phyloP scores from a whole-genome alignment of 2,797 vertebrate genomes.

The Rhinichthys osculus region DNA sequence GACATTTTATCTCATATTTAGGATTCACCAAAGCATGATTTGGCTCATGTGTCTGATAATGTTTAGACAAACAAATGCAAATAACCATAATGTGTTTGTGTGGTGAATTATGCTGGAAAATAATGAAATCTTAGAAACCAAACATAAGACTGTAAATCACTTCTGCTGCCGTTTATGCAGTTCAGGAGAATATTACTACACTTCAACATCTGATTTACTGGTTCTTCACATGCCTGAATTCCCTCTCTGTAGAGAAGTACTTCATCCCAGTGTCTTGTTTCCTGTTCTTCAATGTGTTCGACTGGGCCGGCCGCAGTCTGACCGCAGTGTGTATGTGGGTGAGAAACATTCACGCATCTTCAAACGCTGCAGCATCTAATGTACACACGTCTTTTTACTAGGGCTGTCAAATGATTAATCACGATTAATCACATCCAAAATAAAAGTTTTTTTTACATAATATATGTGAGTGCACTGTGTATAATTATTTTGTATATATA shows the following conservation, averaged over 20 bases:
- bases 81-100: background rate
- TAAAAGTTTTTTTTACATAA: too few relatives aligned
- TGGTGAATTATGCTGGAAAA: background rate
- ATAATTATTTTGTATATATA: too few relatives aligned
- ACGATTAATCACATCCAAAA: too few relatives aligned
- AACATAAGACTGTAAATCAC: background rate
- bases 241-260: constrained; percentile 73
- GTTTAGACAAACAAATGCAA: background rate
- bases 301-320: constrained; percentile 90
- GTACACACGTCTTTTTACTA: too few relatives aligned
- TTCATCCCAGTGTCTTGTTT: constrained; percentile 91
- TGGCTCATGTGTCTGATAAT: background rate
- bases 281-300: constrained; percentile 90
- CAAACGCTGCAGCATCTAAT: background rate
- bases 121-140: background rate
- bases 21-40: background rate
- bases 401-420: too few relatives aligned
- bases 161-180: background rate
- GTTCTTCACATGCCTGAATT: background rate
- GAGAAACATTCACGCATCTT: constrained; percentile 62
- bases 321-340: constrained; percentile 89
- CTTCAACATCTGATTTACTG: too few relatives aligned
- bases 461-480: too few relatives aligned
- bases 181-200: background rate
- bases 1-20: background rate